Evolutionary conservation across 1,140 invertebrate genomes (phyloP), one percentile per base, ranked within the genome.

Genomic region (Agrilus planipennis): DNA sequence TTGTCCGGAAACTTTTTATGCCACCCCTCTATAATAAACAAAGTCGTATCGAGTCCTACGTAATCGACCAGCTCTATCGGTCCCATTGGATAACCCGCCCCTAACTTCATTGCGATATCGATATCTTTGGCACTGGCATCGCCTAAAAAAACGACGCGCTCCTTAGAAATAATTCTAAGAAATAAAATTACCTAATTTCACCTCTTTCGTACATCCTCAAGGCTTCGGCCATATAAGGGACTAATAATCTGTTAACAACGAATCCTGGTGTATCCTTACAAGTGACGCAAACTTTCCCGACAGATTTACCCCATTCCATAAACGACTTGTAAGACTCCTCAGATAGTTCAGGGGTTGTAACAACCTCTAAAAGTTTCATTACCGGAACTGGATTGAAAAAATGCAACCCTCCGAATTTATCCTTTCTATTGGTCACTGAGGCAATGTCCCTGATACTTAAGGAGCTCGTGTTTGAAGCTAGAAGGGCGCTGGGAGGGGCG

Each of bases 381-480:
- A 92, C 72, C 1, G 88, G 86, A 2, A 89, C 89, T 6, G 89
- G 89, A 63, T 91, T 91, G 64, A 93, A 93, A 63, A 92, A 93
- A 65, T 93, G 89, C 7, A 91, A 67, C 4, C 88, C 87, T 32
- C 77, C 84, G 64, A 89, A 89, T 47, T 65, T 19, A 30, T 58
- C 58, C 54, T 76, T 77, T 45, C 76, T 65, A 34, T 74, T 71
- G 0, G 73, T 70, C 4, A 71, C 70, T 1, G 84, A 76, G n/a
- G 81, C 77, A 53, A 94, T 91, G 50, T 90, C 86, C 41, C 67
- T 69, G 47, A 92, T 84, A 11, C 83, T 76, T 6, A 94, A 65
- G 0, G 89, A 91, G 6, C 87, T 91, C 2, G 89, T 93, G 58
- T 94, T 93, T 10, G 84, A 86, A 2, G 84, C 80, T 63, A 93